Base-by-base conservation (phyloP, 2,797 vertebrate genomes). In the Cephalopachus bancanus region DNA sequence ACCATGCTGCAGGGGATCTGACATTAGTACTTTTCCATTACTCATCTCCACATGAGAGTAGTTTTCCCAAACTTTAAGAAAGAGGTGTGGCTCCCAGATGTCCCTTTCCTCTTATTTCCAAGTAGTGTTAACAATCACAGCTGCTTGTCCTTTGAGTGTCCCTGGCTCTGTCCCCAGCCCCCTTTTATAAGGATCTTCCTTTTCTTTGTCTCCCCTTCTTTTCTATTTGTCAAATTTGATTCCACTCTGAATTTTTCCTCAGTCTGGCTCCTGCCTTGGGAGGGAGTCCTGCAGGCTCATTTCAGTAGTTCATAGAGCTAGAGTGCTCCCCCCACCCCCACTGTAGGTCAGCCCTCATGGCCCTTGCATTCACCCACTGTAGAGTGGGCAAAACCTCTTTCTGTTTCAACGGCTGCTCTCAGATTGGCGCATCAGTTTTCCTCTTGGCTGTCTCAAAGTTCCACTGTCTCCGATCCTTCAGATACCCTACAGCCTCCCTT, bases 301-400 rank as follows among this genome's bases (percentile, higher is more conserved):
- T 53, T 76, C 59, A 65, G 44, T 62, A 19, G 37, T 37, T 60
- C 62, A 6, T 0, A 20, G 9, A 37, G 28, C 26, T 17, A 11
- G 6, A 7, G 4, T 37, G 20, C 30, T 60, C 5, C 0, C 6
- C 17, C 30, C 53, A 3, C 0, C 6, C 1, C 17, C 37, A 24
- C 37, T 8, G 33, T 22, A 15, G 49, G 16, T 53, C 9, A 17
- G 5, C n/a, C 62, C 22, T 0, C 5, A 10, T 4, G 75, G 22
- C 22, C 69, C 55, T 53, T 17, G 8, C 8, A 12, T 30, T 53
- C 24, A 10, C 60, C 49, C 11, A 30, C 84, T 19, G 11, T 55
- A 3, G 24, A 22, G 17, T 62, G 26, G 57, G 57, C 59, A 33
- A 51, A 62, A 33, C 44, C 44, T 16, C 12, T 22, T 19, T 17